Base-by-base conservation (phyloP, 2,888 invertebrate species). In the Schizaphis graminum region DNA sequence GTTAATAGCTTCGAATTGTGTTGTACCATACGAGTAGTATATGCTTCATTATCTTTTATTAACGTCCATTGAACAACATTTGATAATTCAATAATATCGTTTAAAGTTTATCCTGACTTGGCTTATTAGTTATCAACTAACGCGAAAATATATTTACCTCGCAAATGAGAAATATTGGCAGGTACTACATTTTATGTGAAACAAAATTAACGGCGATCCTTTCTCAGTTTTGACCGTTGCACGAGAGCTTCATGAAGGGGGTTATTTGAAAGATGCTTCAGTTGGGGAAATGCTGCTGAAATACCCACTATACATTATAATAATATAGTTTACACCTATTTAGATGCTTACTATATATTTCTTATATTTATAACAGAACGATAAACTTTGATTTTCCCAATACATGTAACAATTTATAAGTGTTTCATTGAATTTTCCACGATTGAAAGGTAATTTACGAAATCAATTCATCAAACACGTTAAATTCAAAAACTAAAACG, bases 21-120 rank as follows among this genome's bases (percentile, higher is more conserved):
- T 87, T 28, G 16, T 53, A 53, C 4, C 28, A 10, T 7, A n/a
- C 47, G 28, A 87, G n/a, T 49, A 13, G 57, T 89, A 41, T 26
- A 26, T 90, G n/a, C n/a, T 67, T 91, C 91, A 49, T 91, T 91
- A 91, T 77, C 35, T 91, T 91, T 91, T 49, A 91, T 77, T 91
- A 35, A 77, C 24, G 91, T 67, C 90, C 67, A 35, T 67, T 67
- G 91, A 49, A 61, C 28, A 44, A 89, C 89, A 35, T 49, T 47
- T n/a, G 77, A 49, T 91, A 67, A 77, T 91, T 77, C 35, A 49
- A 77, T 91, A 90, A 90, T 67, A 90, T 91, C 77, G 49, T 77
- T 77, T 91, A 49, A 10, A 77, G 91, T 91, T 77, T 35, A 77
- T 77, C 49, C 49, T n/a, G 49, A 77, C 49, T 77, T 41, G 61